A percentile compares a stretch with the other conserved stretches of the same genome.
These are phyloP conservation scores for Slavum lentiscoides DNA, from an alignment of 2,888 invertebrate species.

Conservation along the genomic window DNA sequence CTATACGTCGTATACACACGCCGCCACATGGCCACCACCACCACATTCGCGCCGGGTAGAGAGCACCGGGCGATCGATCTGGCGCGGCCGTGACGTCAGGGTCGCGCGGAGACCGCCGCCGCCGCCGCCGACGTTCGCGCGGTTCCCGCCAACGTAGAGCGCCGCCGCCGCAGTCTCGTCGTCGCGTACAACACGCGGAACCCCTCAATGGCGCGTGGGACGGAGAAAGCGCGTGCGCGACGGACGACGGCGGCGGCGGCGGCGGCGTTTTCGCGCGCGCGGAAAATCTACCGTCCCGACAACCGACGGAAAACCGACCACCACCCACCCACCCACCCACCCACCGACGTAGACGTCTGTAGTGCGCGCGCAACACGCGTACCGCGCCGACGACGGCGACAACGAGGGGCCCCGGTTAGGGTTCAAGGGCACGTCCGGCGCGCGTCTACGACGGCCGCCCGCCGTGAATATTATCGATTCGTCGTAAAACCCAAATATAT, in stretches of 20 bases:
- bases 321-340: background rate
- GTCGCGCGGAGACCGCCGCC: background rate
- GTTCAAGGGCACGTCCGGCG: slow-evolving; percentile 44
- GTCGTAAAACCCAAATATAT: slow-evolving; percentile 19
- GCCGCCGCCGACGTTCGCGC: background rate
- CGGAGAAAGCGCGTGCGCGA: background rate
- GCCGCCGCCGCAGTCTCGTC: background rate
- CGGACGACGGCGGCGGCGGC: background rate
- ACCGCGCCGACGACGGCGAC: background rate
- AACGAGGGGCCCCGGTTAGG: slow-evolving; percentile 47
- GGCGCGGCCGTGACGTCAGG: slow-evolving; percentile 18
- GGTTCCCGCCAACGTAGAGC: slow-evolving; percentile 48
- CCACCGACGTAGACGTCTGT: background rate
- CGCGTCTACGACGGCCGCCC: slow-evolving; percentile 17
- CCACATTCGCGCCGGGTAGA: background rate
- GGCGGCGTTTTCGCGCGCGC: slow-evolving; percentile 37
- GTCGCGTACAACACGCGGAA: background rate
- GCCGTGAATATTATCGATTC: slow-evolving; percentile 38
- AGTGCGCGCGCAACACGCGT: background rate
- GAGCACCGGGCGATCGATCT: slow-evolving; percentile 21
- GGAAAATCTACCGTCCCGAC: slow-evolving; percentile 34
- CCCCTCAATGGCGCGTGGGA: slow-evolving; percentile 5
- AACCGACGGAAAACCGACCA: background rate
- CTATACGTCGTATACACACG: background rate
- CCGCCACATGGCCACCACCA: background rate